phyloP scores from a whole-genome alignment of 2,888 invertebrate species.

The Ctenicera cuprea region DNA sequence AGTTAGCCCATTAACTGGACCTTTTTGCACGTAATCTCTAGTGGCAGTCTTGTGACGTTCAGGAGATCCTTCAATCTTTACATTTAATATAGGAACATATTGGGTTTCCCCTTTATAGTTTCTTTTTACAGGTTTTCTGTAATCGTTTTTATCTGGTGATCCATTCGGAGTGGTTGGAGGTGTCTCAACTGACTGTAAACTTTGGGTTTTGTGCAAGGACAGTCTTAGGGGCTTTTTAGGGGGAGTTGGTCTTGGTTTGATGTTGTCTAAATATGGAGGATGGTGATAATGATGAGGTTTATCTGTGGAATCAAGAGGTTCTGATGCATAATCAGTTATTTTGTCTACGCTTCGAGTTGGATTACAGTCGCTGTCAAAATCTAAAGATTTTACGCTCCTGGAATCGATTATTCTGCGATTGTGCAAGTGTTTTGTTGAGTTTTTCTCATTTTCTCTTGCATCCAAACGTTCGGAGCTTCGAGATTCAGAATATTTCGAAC shows the following conservation, averaged over 20 bases:
- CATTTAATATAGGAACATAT: conserved; percentile 44
- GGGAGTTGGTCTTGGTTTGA: conserved; percentile 82
- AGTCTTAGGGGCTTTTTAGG: conserved; percentile 90
- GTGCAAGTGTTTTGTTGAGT: conserved; percentile 15
- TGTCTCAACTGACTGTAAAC: conserved; percentile 83
- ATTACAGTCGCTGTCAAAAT: conserved; percentile 83
- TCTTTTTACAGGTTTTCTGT: conserved; percentile 77
- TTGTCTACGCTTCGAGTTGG: conserved; percentile 56
- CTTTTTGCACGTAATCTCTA: conserved; percentile 45
- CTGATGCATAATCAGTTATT: conserved; percentile 76
- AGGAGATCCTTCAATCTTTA: conserved; percentile 49
- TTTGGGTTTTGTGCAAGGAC: conserved; percentile 88
- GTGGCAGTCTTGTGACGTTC: conserved; percentile 33
- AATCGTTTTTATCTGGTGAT: conserved; percentile 59
- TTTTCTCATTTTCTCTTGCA: conserved; percentile 68
- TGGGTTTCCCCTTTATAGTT: conserved; percentile 75
- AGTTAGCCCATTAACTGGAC: conserved; percentile 39
- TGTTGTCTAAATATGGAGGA: conserved; percentile 67
- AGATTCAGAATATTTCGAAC: conserved; percentile 67
- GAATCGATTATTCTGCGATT: conserved; percentile 69
- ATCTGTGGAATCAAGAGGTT: conserved; percentile 74
- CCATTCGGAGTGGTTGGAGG: conserved; percentile 64
- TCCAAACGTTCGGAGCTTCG: conserved; percentile 72
- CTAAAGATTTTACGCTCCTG: conserved; percentile 83
- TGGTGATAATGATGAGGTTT: conserved; percentile 70